phyloP scores from a whole-genome alignment of 2,888 invertebrate species.

The Epinotia demarniana region DNA sequence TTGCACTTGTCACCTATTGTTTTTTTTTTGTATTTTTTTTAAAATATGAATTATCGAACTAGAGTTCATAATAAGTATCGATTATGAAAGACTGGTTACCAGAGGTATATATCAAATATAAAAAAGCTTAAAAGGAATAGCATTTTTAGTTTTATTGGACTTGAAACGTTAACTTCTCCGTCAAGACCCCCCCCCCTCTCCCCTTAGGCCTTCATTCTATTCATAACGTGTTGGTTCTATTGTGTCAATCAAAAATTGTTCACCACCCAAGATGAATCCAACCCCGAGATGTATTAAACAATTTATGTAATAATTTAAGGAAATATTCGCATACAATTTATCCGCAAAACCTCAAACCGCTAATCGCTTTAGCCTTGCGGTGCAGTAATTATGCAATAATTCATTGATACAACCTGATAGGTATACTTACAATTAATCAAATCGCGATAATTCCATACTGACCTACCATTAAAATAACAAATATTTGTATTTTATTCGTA shows the following conservation, averaged over 20 bases:
- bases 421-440: slow-evolving; percentile 45
- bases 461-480: slow-evolving; percentile 50
- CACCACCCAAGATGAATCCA: neutral
- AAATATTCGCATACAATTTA: neutral
- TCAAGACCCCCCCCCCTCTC: too few relatives aligned
- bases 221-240: neutral
- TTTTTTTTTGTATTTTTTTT: too few relatives aligned
- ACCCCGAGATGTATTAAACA: neutral
- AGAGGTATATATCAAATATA: too few relatives aligned
- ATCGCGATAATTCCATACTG: slow-evolving; percentile 49
- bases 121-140: too few relatives aligned
- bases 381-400: slow-evolving; percentile 6
- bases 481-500: slow-evolving; percentile 49
- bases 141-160: too few relatives aligned
- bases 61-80: too few relatives aligned
- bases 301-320: neutral
- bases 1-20: too few relatives aligned
- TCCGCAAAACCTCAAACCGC: slow-evolving; percentile 24
- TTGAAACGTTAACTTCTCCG: too few relatives aligned
- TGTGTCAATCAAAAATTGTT: neutral
- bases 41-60: too few relatives aligned
- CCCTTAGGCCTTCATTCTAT: neutral
- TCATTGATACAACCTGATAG: slow-evolving; percentile 22
- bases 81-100: too few relatives aligned
- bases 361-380: slow-evolving; percentile 19